These are phyloP conservation scores for Leuciscus idus DNA, from an alignment of 2,113 vertebrate species.

Conservation along the genomic window DNA sequence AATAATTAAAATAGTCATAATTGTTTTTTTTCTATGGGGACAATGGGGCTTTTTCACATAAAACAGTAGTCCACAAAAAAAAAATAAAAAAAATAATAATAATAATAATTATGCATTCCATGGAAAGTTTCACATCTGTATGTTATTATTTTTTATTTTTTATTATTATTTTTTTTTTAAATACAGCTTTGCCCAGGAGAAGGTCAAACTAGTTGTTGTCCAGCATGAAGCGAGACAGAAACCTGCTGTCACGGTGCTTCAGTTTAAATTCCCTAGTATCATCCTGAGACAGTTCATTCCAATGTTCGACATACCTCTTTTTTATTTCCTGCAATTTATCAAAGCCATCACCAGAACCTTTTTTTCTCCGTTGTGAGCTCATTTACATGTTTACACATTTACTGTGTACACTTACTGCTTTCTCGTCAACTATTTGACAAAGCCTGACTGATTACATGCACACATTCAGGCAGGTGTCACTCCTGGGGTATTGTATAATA, in stretches of 20 bases:
- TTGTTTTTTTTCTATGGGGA: too few species aligned
- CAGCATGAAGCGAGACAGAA: background rate
- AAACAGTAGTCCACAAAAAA: too few species aligned
- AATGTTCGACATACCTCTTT: background rate
- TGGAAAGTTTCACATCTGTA: background rate
- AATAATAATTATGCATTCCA: too few species aligned
- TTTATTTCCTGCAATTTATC: background rate
- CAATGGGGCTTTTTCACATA: too few species aligned
- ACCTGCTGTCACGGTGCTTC: constrained; percentile 1
- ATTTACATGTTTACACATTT: background rate
- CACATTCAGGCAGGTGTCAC: constrained; percentile 12
- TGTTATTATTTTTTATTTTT: background rate
- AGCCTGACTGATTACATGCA: background rate
- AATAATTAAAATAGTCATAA: too few species aligned
- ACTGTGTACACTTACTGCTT: background rate
- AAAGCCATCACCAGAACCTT: background rate
- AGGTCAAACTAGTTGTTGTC: constrained; percentile 3
- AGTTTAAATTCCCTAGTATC: background rate
- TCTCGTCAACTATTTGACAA: background rate
- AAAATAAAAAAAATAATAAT: too few species aligned
- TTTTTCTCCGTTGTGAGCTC: background rate
- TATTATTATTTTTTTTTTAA: too few species aligned
- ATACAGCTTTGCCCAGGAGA: background rate
- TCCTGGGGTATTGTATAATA: constrained; percentile 11
- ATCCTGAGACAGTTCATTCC: background rate